Evolutionary conservation across 2,888 invertebrate genomes (phyloP).

Genomic region (Euplexia lucipara): DNA sequence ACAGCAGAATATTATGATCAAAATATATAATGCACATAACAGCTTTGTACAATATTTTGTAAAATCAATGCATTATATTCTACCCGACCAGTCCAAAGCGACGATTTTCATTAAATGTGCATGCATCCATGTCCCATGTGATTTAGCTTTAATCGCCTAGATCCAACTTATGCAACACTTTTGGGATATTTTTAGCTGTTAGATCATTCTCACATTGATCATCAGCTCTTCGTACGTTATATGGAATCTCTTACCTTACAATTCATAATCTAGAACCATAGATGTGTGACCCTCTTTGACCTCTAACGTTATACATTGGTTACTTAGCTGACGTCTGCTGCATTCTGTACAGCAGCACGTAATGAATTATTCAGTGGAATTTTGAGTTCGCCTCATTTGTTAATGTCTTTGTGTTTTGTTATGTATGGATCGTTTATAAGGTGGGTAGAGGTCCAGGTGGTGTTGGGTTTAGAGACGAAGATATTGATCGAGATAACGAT

Average conservation of each 20-base stretch:
- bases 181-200: background rate
- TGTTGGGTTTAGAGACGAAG: background rate
- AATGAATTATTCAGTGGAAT: conserved; percentile 67
- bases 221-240: conserved; percentile 3
- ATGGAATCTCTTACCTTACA: conserved; percentile 9
- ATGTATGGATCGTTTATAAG: conserved; percentile 8
- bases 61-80: too few species aligned
- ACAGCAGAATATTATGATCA: background rate
- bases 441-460: conserved; percentile 12
- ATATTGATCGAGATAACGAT: background rate
- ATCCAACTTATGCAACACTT: too few species aligned
- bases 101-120: too few species aligned
- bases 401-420: conserved; percentile 33
- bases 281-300: conserved; percentile 51
- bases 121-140: too few species aligned
- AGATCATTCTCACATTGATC: conserved; percentile 23
- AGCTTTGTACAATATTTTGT: too few species aligned
- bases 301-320: conserved; percentile 45
- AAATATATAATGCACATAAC: background rate
- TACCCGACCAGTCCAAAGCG: too few species aligned
- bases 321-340: conserved; percentile 33
- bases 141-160: too few species aligned
- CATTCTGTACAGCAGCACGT: conserved; percentile 40
- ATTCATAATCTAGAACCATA: conserved; percentile 53
- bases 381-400: conserved; percentile 55